Evolutionary conservation across 2,113 vertebrate genomes (phyloP).

Genomic region (Podarcis muralis): DNA sequence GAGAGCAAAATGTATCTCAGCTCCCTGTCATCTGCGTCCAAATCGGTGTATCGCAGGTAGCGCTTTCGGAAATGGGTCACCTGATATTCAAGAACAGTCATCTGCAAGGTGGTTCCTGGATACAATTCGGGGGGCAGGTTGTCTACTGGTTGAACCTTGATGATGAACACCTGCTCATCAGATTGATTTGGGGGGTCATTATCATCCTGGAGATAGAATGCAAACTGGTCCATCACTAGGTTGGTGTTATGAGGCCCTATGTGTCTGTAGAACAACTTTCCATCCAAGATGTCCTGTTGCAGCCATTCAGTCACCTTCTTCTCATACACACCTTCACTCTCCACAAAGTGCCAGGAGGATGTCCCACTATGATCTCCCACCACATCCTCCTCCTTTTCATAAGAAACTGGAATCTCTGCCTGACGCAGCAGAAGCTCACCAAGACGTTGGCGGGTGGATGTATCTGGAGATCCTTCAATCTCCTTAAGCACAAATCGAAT

Average conservation of each 20-base stretch:
- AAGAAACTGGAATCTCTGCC: slow-evolving; percentile 60
- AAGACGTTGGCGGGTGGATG: slow-evolving; percentile 40
- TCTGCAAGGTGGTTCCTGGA: slow-evolving; percentile 67
- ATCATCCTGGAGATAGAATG: slow-evolving; percentile 83
- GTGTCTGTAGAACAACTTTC: slow-evolving; percentile 83
- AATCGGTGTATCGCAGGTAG: slow-evolving; percentile 67
- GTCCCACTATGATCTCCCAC: slow-evolving; percentile 23
- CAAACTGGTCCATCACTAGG: slow-evolving; percentile 67
- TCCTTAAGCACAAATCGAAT: slow-evolving; percentile 77
- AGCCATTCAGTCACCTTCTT: slow-evolving; percentile 83
- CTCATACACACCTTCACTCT: slow-evolving; percentile 79
- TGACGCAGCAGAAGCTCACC: slow-evolving; percentile 79
- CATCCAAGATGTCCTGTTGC: slow-evolving; percentile 82
- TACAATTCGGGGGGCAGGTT: slow-evolving; percentile 61
- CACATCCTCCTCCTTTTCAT: slow-evolving; percentile 28
- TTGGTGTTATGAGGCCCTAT: slow-evolving; percentile 73
- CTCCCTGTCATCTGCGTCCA: slow-evolving; percentile 65
- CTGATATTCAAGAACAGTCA: slow-evolving; percentile 70
- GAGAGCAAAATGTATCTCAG: slow-evolving; percentile 68
- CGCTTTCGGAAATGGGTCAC: slow-evolving; percentile 68
- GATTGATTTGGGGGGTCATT: slow-evolving; percentile 83
- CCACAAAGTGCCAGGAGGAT: slow-evolving; percentile 74
- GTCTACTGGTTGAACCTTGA: slow-evolving; percentile 66
- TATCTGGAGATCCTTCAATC: neutral
- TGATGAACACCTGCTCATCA: slow-evolving; percentile 56